Base-by-base conservation (phyloP, 1,140 invertebrate species). In the Hypothenemus hampei region DNA sequence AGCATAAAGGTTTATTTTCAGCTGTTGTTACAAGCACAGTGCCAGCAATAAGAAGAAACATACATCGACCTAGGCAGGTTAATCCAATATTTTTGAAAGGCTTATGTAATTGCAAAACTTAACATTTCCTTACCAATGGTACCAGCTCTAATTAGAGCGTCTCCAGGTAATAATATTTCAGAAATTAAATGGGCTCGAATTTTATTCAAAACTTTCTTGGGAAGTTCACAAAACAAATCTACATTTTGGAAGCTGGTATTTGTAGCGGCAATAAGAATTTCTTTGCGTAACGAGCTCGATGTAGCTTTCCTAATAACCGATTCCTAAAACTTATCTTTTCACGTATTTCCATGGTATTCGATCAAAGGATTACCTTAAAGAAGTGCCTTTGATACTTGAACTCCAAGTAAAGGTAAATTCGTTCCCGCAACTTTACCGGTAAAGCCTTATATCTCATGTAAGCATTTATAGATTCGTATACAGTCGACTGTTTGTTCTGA, bases 291-390 rank as follows among this genome's bases (percentile, higher is more conserved):
- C 6, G 20, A 15, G 2, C 10, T 13, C 13, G 45, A 33, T 8
- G 31, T 47, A 3, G 31, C 7, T 47, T 35, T 33, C 8, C 11
- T 35, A n/a, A 47, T 20, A 18, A 35, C 45, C 22, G 45, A 33
- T 19, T 47, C 45, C 45, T 47, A 21, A 19, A 47, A 31, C 1
- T 11, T 7, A 13, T 13, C 16, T 11, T 16, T 13, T n/a, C 35
- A n/a, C 6, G 15, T 10, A 37, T 7, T 37, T 11, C 15, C 16
- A 37, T 7, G 10, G 16, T n/a, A n/a, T n/a, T n/a, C n/a, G n/a
- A n/a, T n/a, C n/a, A n/a, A n/a, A n/a, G n/a, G n/a, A n/a, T n/a
- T 24, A 49, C 46, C 33, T 49, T 49, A 39, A 37, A 49, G 23
- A 49, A 49, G 18, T 49, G 46, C 13, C 35, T 21, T 11, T 49